phyloP scores from a whole-genome alignment of 2,113 vertebrate species.

The Ahaetulla prasina region DNA sequence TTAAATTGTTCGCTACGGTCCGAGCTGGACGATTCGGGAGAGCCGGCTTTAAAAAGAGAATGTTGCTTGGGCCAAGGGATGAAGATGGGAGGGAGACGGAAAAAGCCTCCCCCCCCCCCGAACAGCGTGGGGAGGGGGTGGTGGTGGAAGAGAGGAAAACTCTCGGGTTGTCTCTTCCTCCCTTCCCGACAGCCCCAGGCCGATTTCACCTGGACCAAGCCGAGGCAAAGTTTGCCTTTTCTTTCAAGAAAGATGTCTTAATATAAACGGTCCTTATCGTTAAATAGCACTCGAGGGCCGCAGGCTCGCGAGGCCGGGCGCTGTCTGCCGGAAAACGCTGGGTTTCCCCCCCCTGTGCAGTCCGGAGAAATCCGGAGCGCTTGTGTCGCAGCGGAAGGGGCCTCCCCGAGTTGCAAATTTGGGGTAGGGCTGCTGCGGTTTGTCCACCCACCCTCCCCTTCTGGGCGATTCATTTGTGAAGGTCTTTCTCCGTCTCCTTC shows the following conservation, averaged over 20 bases:
- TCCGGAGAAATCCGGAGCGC: neutral
- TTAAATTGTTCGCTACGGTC: constrained; percentile 81
- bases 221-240: neutral
- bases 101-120: neutral
- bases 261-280: too few relatives aligned
- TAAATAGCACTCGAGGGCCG: neutral
- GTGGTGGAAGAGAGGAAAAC: neutral
- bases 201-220: neutral
- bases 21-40: constrained; percentile 74
- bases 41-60: constrained; percentile 33
- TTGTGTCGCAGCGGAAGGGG: neutral
- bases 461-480: neutral
- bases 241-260: neutral
- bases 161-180: constrained; percentile 3
- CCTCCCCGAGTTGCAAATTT: neutral
- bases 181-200: neutral
- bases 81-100: neutral
- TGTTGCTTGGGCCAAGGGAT: neutral
- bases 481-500: neutral
- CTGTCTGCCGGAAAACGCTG: neutral
- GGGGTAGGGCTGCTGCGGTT: neutral
- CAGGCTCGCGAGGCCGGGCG: neutral
- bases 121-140: neutral
- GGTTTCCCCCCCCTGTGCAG: neutral
- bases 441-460: constrained; percentile 15